Evolutionary conservation across 2,888 invertebrate species (phyloP).

Genomic region (Acleris emargana): DNA sequence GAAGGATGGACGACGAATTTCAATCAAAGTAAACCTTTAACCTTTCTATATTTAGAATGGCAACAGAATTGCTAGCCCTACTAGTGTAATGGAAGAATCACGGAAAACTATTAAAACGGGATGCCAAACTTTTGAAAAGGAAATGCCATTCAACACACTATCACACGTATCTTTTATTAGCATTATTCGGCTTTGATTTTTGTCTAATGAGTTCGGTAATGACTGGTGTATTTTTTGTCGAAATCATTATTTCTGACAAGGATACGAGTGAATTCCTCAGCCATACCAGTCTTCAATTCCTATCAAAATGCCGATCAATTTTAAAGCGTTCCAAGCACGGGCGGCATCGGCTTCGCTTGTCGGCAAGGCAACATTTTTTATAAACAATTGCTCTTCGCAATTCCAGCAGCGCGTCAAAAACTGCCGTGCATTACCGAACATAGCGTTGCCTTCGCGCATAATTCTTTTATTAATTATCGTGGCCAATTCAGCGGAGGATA

Average conservation of each 20-base stretch:
- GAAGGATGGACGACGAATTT: conserved; percentile 23
- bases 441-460: conserved; percentile 70
- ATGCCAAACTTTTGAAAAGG: background rate
- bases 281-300: conserved; percentile 5
- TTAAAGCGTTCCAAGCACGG: conserved; percentile 3
- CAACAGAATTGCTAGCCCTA: conserved; percentile 5
- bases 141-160: background rate
- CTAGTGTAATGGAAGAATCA: too few relatives aligned
- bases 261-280: conserved; percentile 9
- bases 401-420: conserved; percentile 67
- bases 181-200: background rate
- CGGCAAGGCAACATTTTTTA: conserved; percentile 45
- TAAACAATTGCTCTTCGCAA: conserved; percentile 46
- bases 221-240: conserved; percentile 5
- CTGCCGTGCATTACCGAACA: conserved; percentile 68
- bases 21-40: conserved; percentile 13
- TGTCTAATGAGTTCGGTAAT: background rate
- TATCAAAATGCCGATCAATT: conserved; percentile 17
- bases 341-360: conserved; percentile 19
- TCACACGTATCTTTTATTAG: background rate
- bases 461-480: conserved; percentile 80
- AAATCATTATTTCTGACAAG: conserved; percentile 3
- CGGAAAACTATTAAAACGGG: background rate
- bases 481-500: conserved; percentile 79
- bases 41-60: conserved; percentile 13